Evolutionary conservation across 1,140 invertebrate species (phyloP).

Genomic region (Meloidogyne floridensis): DNA sequence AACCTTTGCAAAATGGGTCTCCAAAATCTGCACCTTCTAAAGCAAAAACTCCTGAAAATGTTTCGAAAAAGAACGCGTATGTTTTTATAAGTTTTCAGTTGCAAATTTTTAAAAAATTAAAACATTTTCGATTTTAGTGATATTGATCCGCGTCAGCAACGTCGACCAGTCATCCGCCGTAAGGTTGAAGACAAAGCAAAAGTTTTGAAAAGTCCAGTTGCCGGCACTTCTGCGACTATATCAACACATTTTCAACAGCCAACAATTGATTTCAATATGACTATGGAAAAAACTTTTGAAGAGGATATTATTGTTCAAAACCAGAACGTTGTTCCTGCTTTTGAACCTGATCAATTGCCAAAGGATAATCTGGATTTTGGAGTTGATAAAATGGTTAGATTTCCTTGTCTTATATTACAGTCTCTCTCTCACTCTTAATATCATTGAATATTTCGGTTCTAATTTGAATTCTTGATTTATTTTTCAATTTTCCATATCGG

Average conservation of each 20-base stretch:
- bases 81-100: neutral
- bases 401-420: too few relatives aligned
- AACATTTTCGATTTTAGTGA: neutral
- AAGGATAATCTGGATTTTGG: neutral
- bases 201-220: neutral
- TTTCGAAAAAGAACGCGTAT: constrained; percentile 2
- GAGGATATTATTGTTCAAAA: neutral
- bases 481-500: too few relatives aligned
- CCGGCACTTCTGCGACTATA: neutral
- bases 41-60: constrained; percentile 1
- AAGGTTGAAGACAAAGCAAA: neutral
- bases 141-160: neutral
- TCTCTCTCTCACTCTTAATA: too few relatives aligned
- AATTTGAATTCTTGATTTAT: too few relatives aligned
- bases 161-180: neutral
- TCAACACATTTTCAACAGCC: constrained; percentile 9
- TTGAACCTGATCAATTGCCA: neutral
- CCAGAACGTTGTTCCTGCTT: neutral
- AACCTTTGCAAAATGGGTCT: neutral
- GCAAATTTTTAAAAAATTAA: neutral
- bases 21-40: constrained; percentile 3
- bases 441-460: too few relatives aligned
- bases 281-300: neutral
- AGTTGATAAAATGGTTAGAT: neutral
- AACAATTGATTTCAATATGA: neutral